These are phyloP conservation scores for Ectemnius lituratus DNA, from an alignment of 2,888 invertebrate genomes.

Conservation along the genomic window DNA sequence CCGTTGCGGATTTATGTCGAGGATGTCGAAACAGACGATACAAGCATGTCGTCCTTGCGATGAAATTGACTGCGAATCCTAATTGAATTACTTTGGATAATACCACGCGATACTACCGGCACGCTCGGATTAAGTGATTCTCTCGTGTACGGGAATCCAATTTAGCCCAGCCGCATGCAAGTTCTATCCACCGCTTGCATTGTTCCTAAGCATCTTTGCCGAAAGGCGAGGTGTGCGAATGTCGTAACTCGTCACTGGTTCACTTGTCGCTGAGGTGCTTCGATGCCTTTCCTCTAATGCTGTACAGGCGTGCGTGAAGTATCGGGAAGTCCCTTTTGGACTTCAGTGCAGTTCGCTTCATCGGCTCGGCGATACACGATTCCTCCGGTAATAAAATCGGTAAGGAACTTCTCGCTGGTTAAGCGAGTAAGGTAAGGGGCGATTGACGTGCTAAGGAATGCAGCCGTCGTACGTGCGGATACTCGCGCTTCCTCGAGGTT, in stretches of 20 bases:
- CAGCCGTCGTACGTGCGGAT: conserved; percentile 18
- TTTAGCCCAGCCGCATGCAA: conserved; percentile 26
- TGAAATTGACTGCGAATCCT: conserved; percentile 37
- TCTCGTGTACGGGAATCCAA: conserved; percentile 45
- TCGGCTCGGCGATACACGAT: too few species aligned
- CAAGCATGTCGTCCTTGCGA: conserved; percentile 33
- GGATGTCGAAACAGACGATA: neutral
- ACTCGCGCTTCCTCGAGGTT: conserved; percentile 30
- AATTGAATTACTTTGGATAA: conserved; percentile 56
- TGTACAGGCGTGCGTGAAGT: too few species aligned
- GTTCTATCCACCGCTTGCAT: conserved; percentile 31
- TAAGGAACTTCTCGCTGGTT: too few species aligned
- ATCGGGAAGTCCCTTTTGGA: too few species aligned
- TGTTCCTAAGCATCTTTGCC: conserved; percentile 18
- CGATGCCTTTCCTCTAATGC: too few species aligned
- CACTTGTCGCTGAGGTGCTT: too few species aligned
- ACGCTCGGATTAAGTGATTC: conserved; percentile 41
- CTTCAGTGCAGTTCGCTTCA: too few species aligned
- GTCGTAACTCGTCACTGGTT: too few species aligned
- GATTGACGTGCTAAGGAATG: conserved; percentile 20
- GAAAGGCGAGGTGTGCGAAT: neutral
- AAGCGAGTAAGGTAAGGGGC: too few species aligned
- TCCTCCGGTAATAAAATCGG: too few species aligned
- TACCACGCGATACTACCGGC: conserved; percentile 41
- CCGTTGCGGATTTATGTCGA: neutral